Percentiles rank a stretch among this genome's conserved stretches.
phyloP scores from a whole-genome alignment of 2,888 invertebrate species.

The Clusia tigrina region DNA sequence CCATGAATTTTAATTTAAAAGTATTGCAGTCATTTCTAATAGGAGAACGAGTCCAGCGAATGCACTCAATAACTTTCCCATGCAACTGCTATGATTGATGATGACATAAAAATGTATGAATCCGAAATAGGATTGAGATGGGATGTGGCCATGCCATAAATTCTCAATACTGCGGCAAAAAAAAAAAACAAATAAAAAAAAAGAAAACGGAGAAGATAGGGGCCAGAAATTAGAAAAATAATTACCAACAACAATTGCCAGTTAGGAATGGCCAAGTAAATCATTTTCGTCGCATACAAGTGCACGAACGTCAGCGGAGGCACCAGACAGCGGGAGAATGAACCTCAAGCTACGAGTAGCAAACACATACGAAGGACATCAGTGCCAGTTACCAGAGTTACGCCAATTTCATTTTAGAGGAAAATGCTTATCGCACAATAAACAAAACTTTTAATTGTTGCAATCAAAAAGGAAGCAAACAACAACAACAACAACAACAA shows the following conservation, averaged over 20 bases:
- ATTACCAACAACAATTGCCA: neutral
- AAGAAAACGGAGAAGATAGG: neutral
- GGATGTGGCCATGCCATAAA: too few species aligned
- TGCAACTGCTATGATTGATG: slow-evolving; percentile 28
- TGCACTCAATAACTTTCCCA: too few species aligned
- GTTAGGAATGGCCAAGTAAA: slow-evolving; percentile 16
- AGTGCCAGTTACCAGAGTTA: neutral
- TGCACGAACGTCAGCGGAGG: too few species aligned
- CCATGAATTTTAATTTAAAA: too few species aligned
- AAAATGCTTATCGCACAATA: slow-evolving; percentile 8
- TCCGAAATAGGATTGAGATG: slow-evolving; percentile 2
- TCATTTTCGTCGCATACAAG: slow-evolving; percentile 21
- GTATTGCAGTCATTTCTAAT: too few species aligned
- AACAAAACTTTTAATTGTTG: slow-evolving; percentile 27
- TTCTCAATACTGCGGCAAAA: neutral
- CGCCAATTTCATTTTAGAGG: neutral
- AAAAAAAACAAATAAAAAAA: neutral
- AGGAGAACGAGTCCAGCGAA: too few species aligned
- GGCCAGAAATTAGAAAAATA: slow-evolving; percentile 1
- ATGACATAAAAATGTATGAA: slow-evolving; percentile 15
- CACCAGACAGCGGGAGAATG: too few species aligned
- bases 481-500: too few species aligned
- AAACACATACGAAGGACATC: too few species aligned
- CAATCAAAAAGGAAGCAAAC: too few species aligned
- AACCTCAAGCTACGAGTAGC: too few species aligned